These are phyloP conservation scores for Aplysina aerophoba DNA, from an alignment of 37 sponge, comb jelly and placozoan species.

Conservation along the genomic window DNA sequence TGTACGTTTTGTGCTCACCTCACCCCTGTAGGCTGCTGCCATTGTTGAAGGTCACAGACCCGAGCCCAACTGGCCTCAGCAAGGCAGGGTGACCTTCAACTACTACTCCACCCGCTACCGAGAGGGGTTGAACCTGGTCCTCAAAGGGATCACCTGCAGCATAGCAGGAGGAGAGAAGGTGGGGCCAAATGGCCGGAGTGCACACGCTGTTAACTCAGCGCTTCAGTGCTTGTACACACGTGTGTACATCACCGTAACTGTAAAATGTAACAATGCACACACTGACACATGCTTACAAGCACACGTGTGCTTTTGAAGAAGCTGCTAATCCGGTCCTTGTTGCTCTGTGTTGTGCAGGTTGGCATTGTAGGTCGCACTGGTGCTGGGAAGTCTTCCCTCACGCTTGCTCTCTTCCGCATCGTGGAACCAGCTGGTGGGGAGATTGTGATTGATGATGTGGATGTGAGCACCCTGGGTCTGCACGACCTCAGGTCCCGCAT, in stretches of 20 bases:
- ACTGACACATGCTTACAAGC: background rate
- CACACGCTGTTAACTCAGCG: background rate
- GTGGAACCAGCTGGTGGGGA: constrained; percentile 84
- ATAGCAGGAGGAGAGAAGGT: constrained; percentile 68
- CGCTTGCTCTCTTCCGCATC: constrained; percentile 94
- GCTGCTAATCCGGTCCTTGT: background rate
- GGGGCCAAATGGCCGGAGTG: background rate
- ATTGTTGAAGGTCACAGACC: constrained; percentile 69
- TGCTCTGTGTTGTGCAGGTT: constrained; percentile 51
- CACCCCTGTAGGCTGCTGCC: constrained; percentile 65
- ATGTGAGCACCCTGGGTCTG: constrained; percentile 80
- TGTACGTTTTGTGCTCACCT: background rate
- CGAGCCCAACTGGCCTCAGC: constrained; percentile 85
- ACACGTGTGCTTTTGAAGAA: background rate
- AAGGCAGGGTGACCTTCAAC: constrained; percentile 82
- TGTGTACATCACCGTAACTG: too few relatives aligned
- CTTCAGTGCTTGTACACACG: too few relatives aligned
- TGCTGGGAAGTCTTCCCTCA: constrained; percentile 98
- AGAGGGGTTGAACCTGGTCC: constrained; percentile 63
- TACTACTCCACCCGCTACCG: constrained; percentile 87
- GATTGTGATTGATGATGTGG: constrained; percentile 76
- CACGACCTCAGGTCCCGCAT: constrained; percentile 85
- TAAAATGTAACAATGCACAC: background rate
- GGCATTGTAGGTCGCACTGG: constrained; percentile 98
- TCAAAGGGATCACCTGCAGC: constrained; percentile 51